Evolutionary conservation across 92 coral and sea anemone genomes (phyloP).

Genomic region (Blastomussa wellsi): DNA sequence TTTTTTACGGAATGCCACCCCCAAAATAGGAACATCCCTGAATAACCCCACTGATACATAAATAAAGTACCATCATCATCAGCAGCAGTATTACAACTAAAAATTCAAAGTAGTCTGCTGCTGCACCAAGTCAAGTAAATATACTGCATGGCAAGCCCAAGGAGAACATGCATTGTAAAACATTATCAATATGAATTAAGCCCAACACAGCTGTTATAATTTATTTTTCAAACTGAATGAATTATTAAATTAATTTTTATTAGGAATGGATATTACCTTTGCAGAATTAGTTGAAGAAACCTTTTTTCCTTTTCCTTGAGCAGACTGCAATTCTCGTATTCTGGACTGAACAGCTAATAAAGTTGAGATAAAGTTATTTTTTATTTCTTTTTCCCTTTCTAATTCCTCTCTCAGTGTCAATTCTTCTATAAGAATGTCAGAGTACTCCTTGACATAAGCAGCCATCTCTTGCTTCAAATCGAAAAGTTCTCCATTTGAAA

Average conservation of each 20-base stretch:
- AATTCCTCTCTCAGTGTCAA: conserved; percentile 83
- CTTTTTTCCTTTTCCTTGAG: conserved; percentile 70
- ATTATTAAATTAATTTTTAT: background rate
- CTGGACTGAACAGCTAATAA: conserved; percentile 86
- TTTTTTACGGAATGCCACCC: too few species aligned
- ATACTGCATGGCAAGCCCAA: too few species aligned
- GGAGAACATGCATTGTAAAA: too few species aligned
- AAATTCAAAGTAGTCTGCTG: too few species aligned
- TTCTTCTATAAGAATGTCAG: conserved; percentile 88
- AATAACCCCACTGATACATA: too few species aligned
- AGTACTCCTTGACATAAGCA: conserved; percentile 87
- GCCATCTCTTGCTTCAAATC: conserved; percentile 84
- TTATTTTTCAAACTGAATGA: background rate
- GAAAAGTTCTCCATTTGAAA: conserved; percentile 77
- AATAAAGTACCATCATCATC: too few species aligned
- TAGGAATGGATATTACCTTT: conserved; percentile 1
- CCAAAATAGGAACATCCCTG: too few species aligned
- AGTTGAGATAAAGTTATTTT: conserved; percentile 93
- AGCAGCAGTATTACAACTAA: too few species aligned
- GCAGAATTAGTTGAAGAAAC: conserved; percentile 56
- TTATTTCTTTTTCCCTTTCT: conserved; percentile 88
- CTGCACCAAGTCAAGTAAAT: too few species aligned
- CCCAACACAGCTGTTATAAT: too few species aligned
- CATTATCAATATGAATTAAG: too few species aligned
- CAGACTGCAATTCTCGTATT: conserved; percentile 74